phyloP scores from a whole-genome alignment of 2,888 invertebrate species.

The Ochropacha duplaris region DNA sequence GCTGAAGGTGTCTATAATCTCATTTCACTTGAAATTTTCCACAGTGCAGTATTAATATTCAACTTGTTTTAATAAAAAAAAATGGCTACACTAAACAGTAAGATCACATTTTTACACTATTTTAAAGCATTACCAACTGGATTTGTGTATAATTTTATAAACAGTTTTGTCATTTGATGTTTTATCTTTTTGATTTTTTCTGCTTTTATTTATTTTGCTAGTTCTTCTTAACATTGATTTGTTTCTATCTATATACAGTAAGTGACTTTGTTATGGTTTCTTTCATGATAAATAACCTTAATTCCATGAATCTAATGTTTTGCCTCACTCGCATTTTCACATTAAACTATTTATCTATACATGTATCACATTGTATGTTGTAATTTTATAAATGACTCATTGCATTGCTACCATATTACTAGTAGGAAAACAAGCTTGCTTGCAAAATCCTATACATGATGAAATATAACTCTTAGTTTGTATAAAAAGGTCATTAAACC shows the following conservation, averaged over 20 bases:
- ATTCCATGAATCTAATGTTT: too few species aligned
- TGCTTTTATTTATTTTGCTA: not conserved
- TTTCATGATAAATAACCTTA: too few species aligned
- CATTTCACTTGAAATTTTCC: not conserved
- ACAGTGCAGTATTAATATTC: not conserved
- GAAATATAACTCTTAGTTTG: not conserved
- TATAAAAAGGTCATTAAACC: not conserved
- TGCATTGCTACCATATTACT: too few species aligned
- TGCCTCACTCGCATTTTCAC: too few species aligned
- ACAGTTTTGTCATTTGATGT: not conserved
- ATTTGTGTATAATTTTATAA: not conserved
- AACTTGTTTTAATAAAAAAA: not conserved
- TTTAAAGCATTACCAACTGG: not conserved
- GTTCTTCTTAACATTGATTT: not conserved
- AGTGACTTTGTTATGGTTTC: too few species aligned
- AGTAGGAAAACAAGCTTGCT: not conserved
- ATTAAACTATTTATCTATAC: too few species aligned
- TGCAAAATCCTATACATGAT: not conserved
- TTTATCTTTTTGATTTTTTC: not conserved
- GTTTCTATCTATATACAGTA: not conserved
- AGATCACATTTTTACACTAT: too few species aligned
- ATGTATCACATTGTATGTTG: not conserved
- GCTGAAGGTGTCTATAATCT: not conserved
- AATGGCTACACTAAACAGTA: too few species aligned
- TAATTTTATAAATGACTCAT: not conserved